A percentile compares a stretch with the other conserved stretches of the same genome.
Evolutionary conservation across 2,797 vertebrate genomes (phyloP).

Genomic region (Acanthurus leucopareius): DNA sequence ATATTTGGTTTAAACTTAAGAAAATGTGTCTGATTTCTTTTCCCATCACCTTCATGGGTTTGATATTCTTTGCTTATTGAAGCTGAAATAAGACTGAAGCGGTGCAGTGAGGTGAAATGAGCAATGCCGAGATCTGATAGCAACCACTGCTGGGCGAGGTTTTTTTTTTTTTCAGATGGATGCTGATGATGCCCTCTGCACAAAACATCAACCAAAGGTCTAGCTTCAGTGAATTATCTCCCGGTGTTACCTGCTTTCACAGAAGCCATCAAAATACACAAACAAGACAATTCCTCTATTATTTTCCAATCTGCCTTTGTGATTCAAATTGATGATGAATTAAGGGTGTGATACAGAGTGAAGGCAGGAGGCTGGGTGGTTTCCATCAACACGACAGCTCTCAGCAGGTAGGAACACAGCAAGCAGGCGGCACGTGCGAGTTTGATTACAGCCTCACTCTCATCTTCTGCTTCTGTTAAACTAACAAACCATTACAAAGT

Average conservation of each 20-base stretch:
- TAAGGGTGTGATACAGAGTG: slow-evolving; percentile 33
- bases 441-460: slow-evolving; percentile 67
- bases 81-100: slow-evolving; percentile 41
- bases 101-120: slow-evolving; percentile 33
- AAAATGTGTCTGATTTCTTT: neutral
- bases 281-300: slow-evolving; percentile 21
- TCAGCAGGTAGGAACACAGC: slow-evolving; percentile 64
- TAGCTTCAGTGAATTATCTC: slow-evolving; percentile 11
- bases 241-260: slow-evolving; percentile 6
- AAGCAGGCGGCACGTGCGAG: slow-evolving; percentile 48
- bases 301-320: slow-evolving; percentile 33
- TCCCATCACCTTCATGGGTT: slow-evolving; percentile 11
- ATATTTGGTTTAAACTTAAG: slow-evolving; percentile 17
- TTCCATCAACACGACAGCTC: slow-evolving; percentile 65
- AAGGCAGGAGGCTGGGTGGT: slow-evolving; percentile 31
- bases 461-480: slow-evolving; percentile 57
- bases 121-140: slow-evolving; percentile 8
- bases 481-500: slow-evolving; percentile 65
- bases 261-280: neutral
- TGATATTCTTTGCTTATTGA: slow-evolving; percentile 37
- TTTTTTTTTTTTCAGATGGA: slow-evolving; percentile 46
- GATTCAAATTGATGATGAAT: slow-evolving; percentile 47
- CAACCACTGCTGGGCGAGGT: neutral
- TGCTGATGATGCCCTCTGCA: slow-evolving; percentile 27
- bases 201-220: slow-evolving; percentile 29